Conservation (phyloP, 1,140 invertebrate species). For the Pogonomyrmex barbatus region DNA sequence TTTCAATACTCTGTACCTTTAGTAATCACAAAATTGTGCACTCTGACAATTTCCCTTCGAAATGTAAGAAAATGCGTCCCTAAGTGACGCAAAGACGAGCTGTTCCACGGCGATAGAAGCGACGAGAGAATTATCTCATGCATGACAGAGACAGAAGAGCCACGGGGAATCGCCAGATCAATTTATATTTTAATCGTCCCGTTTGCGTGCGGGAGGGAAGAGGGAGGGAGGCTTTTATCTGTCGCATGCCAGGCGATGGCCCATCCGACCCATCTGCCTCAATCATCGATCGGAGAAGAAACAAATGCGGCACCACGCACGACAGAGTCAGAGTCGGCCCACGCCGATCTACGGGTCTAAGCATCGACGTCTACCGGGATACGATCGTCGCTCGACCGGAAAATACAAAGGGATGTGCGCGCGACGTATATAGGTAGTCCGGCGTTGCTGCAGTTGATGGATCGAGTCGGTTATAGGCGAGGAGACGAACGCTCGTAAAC, state of each 20-base stretch:
- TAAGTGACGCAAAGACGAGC: background rate
- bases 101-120: background rate
- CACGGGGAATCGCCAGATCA: conserved; percentile 31
- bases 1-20: no score
- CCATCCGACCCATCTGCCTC: conserved; percentile 50
- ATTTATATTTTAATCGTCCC: conserved; percentile 59
- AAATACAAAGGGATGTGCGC: conserved; percentile 60
- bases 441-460: conserved; percentile 43
- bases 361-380: conserved; percentile 35
- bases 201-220: background rate
- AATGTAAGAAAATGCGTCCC: background rate
- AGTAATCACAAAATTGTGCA: no score
- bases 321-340: conserved; percentile 33
- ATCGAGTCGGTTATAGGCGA: conserved; percentile 7
- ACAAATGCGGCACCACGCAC: conserved; percentile 58
- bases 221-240: conserved; percentile 37
- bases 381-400: conserved; percentile 41
- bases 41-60: background rate
- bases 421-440: conserved; percentile 43
- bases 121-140: conserved; percentile 34
- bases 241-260: conserved; percentile 49
- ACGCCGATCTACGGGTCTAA: conserved; percentile 33
- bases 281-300: conserved; percentile 55
- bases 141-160: background rate
- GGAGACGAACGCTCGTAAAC: conserved; percentile 24